Conservation (phyloP, 2,113 vertebrate species). For the Micromys minutus region DNA sequence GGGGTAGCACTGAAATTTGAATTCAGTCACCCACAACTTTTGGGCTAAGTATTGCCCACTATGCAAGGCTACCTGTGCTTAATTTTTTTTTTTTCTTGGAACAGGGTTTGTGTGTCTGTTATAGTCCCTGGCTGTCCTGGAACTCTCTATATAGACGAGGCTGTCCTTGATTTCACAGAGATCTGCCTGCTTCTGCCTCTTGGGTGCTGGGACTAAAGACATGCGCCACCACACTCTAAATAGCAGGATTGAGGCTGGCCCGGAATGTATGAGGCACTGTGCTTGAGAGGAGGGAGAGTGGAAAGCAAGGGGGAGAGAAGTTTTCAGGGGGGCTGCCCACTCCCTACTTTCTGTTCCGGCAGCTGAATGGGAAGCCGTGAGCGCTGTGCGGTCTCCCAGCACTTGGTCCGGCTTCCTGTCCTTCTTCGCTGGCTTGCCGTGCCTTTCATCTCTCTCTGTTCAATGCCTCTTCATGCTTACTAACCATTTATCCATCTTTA, state of each 20-base stretch:
- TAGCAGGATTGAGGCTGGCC: neutral
- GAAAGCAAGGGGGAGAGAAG: too few species aligned
- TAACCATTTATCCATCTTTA: neutral
- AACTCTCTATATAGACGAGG: neutral
- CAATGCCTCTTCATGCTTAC: neutral
- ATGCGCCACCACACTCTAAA: neutral
- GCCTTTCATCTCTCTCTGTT: neutral
- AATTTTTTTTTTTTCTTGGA: neutral
- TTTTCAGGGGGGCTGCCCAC: neutral
- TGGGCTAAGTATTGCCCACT: neutral
- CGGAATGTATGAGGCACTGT: neutral
- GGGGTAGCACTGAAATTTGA: neutral
- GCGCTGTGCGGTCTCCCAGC: neutral
- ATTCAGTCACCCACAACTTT: neutral
- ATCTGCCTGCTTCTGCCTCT: neutral
- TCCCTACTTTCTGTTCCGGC: neutral
- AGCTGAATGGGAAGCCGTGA: neutral
- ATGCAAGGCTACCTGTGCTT: neutral
- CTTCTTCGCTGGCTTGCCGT: neutral
- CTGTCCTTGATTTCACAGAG: neutral
- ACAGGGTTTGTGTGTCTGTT: neutral
- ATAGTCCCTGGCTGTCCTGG: neutral
- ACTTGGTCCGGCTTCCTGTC: neutral
- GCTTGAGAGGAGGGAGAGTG: too few species aligned
- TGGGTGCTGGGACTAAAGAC: neutral